Conservation (phyloP, 2,113 vertebrate species). For the Dicrurus megarhynchus region DNA sequence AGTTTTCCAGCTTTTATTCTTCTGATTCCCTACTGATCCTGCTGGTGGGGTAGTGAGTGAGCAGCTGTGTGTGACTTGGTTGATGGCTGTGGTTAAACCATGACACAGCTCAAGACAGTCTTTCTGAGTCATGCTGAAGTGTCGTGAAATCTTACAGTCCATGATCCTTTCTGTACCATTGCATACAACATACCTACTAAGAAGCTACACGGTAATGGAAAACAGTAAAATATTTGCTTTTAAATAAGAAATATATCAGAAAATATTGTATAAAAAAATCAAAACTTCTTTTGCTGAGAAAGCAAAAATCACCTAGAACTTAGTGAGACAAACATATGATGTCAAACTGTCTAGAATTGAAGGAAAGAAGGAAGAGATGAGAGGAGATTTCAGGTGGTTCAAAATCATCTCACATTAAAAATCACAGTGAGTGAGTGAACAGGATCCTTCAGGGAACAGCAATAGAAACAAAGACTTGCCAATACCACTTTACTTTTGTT, state of each 20-base stretch:
- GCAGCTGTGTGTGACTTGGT: rapidly evolving
- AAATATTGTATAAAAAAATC: background rate
- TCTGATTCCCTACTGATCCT: background rate
- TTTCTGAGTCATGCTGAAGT: background rate
- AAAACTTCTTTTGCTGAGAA: background rate
- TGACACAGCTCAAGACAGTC: background rate
- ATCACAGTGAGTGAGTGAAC: background rate
- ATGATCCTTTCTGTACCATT: background rate
- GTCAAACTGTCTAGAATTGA: background rate
- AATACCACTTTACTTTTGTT: background rate
- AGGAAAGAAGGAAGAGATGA: background rate
- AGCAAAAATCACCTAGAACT: background rate
- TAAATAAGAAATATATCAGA: background rate
- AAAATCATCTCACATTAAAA: background rate
- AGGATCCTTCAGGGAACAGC: background rate
- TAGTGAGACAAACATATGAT: background rate
- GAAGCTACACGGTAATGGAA: background rate
- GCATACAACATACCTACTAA: background rate
- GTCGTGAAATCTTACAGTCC: background rate
- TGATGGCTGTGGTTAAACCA: background rate
- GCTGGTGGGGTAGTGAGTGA: background rate
- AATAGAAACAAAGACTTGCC: background rate
- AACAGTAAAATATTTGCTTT: background rate
- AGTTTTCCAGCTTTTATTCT: background rate
- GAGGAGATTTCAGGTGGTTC: background rate